phyloP scores from a whole-genome alignment of 1,140 invertebrate genomes.

The Episyrphus balteatus region DNA sequence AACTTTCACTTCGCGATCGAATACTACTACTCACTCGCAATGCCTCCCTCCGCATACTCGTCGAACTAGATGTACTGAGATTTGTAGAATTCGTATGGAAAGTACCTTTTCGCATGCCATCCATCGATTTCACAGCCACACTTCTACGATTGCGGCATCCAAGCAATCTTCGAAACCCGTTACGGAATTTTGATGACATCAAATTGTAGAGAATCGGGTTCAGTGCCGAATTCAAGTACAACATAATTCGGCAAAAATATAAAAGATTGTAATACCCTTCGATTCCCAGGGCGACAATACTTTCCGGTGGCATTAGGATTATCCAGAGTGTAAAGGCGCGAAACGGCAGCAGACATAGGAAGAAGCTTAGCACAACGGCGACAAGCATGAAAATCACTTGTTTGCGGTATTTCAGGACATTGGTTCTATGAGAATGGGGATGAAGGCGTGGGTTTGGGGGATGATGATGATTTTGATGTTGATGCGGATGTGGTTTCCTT shows the following conservation, averaged over 20 bases:
- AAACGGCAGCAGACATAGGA: slow-evolving; percentile 76
- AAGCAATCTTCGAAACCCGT: slow-evolving; percentile 55
- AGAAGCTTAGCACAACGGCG: slow-evolving; percentile 75
- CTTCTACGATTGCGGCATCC: slow-evolving; percentile 13
- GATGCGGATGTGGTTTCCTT: slow-evolving; percentile 11
- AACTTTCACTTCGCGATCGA: background rate
- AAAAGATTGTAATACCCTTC: slow-evolving; percentile 71
- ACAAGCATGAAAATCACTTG: slow-evolving; percentile 73
- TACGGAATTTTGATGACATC: slow-evolving; percentile 77
- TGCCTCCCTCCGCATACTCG: background rate
- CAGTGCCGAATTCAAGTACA: slow-evolving; percentile 75
- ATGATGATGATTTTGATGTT: background rate
- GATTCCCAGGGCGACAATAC: slow-evolving; percentile 50
- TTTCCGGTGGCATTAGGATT: slow-evolving; percentile 53
- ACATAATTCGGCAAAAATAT: slow-evolving; percentile 70
- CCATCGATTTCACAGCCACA: background rate
- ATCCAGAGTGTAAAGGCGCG: slow-evolving; percentile 71
- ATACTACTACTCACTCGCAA: background rate
- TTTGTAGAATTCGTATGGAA: slow-evolving; percentile 7
- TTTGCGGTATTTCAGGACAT: slow-evolving; percentile 44
- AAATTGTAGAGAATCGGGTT: slow-evolving; percentile 80
- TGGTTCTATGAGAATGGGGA: slow-evolving; percentile 16
- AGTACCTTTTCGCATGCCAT: slow-evolving; percentile 2
- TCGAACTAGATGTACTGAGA: background rate
- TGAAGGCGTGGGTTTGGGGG: no score